These are phyloP conservation scores for Ochotona curzoniae DNA, from an alignment of 2,113 vertebrate genomes.

Conservation along the genomic window DNA sequence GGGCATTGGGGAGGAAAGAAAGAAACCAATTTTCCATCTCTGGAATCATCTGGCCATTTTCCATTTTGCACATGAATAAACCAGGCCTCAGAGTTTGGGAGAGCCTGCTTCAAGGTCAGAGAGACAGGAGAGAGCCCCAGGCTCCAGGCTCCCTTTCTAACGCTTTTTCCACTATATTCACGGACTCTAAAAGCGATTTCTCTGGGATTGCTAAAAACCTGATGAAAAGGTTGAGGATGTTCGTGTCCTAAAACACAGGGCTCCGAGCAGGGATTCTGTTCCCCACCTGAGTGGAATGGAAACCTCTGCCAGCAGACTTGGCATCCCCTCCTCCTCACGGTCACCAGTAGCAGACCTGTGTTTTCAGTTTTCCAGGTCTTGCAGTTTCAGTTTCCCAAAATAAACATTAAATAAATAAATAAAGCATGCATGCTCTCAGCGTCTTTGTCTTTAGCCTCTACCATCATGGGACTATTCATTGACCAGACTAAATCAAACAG, in stretches of 20 bases:
- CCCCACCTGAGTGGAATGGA: constrained; percentile 32
- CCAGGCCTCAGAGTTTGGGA: constrained; percentile 48
- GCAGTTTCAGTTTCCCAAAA: constrained; percentile 78
- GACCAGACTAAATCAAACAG: constrained; percentile 50
- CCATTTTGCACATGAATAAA: constrained; percentile 74
- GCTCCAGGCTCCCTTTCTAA: constrained; percentile 44
- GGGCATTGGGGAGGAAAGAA: not conserved
- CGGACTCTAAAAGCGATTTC: constrained; percentile 45
- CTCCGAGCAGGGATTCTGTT: constrained; percentile 35
- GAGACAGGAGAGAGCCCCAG: constrained; percentile 38
- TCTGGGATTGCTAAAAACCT: constrained; percentile 24
- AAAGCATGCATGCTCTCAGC: constrained; percentile 39
- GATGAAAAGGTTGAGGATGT: not conserved
- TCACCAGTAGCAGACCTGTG: constrained; percentile 40
- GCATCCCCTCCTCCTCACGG: constrained; percentile 44
- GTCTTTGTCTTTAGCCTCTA: constrained; percentile 29
- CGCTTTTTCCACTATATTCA: constrained; percentile 40
- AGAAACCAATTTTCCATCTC: constrained; percentile 66
- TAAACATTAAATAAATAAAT: constrained; percentile 68
- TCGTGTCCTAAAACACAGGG: constrained; percentile 14
- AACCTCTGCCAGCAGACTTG: constrained; percentile 52
- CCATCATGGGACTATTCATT: constrained; percentile 52
- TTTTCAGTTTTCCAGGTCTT: constrained; percentile 75
- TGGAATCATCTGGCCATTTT: constrained; percentile 64
- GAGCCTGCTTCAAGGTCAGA: constrained; percentile 63